A percentile compares a stretch with the other conserved stretches of the same genome.
These are phyloP conservation scores for Mizuhopecten yessoensis DNA, from an alignment of 1,140 invertebrate genomes.

Conservation along the genomic window DNA sequence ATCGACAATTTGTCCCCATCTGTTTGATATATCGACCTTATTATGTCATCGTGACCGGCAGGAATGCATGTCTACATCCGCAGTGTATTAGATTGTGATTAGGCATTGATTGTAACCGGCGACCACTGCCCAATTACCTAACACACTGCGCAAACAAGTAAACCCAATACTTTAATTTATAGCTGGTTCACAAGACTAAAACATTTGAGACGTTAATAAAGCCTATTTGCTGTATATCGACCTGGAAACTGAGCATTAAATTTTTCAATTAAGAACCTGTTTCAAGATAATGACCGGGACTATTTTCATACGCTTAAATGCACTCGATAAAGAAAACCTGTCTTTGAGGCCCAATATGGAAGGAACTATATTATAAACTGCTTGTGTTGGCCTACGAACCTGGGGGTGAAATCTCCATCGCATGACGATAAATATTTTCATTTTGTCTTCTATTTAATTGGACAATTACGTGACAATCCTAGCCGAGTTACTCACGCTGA, in stretches of 20 bases:
- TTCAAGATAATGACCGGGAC: neutral
- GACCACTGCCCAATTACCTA: constrained; percentile 22
- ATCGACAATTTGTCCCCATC: constrained; percentile 26
- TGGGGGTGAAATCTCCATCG: constrained; percentile 31
- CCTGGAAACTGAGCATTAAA: constrained; percentile 33
- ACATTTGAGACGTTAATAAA: neutral
- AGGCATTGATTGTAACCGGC: neutral
- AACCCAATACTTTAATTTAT: constrained; percentile 34
- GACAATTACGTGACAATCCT: constrained; percentile 14
- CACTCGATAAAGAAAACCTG: neutral
- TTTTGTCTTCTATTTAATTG: constrained; percentile 39
- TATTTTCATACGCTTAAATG: constrained; percentile 9
- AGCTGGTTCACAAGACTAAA: constrained; percentile 33
- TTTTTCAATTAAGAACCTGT: constrained; percentile 35
- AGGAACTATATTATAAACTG: neutral
- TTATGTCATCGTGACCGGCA: constrained; percentile 1
- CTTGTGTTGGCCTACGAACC: constrained; percentile 13
- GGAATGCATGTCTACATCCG: constrained; percentile 30
- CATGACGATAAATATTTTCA: constrained; percentile 35
- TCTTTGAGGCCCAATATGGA: neutral
- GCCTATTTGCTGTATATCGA: constrained; percentile 2
- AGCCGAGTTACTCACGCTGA: constrained; percentile 14
- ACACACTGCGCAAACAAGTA: constrained; percentile 11
- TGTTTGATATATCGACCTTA: neutral
- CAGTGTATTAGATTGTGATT: neutral